Evolutionary conservation across 2,113 vertebrate genomes (phyloP), one percentile per base, ranked within the genome.

Genomic region (Eretmochelys imbricata): DNA sequence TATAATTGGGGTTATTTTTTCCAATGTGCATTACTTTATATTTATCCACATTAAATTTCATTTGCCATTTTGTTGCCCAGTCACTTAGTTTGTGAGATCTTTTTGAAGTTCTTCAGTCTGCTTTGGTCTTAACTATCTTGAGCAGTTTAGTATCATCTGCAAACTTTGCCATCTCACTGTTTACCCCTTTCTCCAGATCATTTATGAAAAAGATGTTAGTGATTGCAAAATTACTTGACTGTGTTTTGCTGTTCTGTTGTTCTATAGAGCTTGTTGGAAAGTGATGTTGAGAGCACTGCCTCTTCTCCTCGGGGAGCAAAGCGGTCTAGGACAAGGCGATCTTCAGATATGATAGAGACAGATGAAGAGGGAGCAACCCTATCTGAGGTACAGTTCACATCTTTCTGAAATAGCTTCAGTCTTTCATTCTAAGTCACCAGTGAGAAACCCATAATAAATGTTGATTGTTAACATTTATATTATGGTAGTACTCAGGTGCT

Each of bases 221-320:
- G 50, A 72, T 62, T 35, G 29, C 25, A 0, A 1, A 72, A 19
- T 38, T 35, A 57, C 10, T 55, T 78, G 86, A 19, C 85, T 10
- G 8, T 1, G 0, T 87, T 82, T 1, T 57, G 27, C 11, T 12
- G 42, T 51, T 53, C 25, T 35, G 76, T 76, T 93, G 25, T 82
- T 4, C 90, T 69, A 0, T 49, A 99, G 99, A 99, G 98, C 22
- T 97, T 99, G 87, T 93, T 99, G 97, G 99, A 99, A 97, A 99
- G 99, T 9, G 99, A 99, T 22, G 98, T 98, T 14, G 99, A 99
- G 97, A 99, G 99, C 96, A 98, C 99, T 0, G 96, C 98, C 8
- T 99, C 99, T 0, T 99, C 99, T 35, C 99, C 99, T 14, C 98
- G 98, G 27, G 98, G 98, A 13, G 97, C 95, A 85, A 98, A 97